Evolutionary conservation across 2,888 invertebrate genomes (phyloP).

Genomic region (Hesperia comma): DNA sequence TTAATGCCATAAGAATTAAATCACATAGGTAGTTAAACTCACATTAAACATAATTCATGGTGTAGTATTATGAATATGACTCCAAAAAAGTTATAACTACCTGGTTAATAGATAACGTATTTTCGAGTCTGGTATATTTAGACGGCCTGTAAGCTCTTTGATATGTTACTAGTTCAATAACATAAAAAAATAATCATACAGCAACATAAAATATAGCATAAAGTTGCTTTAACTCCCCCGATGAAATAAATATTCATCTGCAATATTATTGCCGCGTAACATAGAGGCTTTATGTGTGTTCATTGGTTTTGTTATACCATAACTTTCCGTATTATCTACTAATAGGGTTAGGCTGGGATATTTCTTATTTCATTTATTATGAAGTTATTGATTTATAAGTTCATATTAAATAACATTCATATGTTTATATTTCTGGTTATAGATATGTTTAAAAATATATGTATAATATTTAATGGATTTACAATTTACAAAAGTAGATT

Average conservation of each 20-base stretch:
- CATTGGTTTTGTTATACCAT: slow-evolving; percentile 18
- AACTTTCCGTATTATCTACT: slow-evolving; percentile 14
- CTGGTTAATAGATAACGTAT: too few relatives aligned
- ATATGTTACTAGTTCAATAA: background rate
- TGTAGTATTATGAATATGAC: too few relatives aligned
- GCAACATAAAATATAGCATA: slow-evolving; percentile 1
- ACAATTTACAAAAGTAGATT: too few relatives aligned
- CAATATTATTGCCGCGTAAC: slow-evolving; percentile 24
- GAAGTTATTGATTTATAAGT: background rate
- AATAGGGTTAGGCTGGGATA: background rate
- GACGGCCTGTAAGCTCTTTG: background rate
- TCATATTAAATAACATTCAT: background rate
- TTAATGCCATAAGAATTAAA: too few relatives aligned
- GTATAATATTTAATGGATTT: too few relatives aligned
- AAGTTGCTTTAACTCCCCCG: slow-evolving; percentile 1
- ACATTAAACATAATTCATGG: too few relatives aligned
- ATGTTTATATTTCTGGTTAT: background rate
- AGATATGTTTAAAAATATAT: too few relatives aligned
- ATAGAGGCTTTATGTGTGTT: slow-evolving; percentile 26
- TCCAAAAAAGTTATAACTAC: too few relatives aligned
- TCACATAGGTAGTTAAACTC: too few relatives aligned
- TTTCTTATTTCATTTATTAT: slow-evolving; percentile 29
- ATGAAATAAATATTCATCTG: slow-evolving; percentile 32
- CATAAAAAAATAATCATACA: background rate
- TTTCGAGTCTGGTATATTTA: too few relatives aligned